Base-by-base conservation (phyloP, 2,113 vertebrate genomes). In the Craseonycteris thonglongyai region DNA sequence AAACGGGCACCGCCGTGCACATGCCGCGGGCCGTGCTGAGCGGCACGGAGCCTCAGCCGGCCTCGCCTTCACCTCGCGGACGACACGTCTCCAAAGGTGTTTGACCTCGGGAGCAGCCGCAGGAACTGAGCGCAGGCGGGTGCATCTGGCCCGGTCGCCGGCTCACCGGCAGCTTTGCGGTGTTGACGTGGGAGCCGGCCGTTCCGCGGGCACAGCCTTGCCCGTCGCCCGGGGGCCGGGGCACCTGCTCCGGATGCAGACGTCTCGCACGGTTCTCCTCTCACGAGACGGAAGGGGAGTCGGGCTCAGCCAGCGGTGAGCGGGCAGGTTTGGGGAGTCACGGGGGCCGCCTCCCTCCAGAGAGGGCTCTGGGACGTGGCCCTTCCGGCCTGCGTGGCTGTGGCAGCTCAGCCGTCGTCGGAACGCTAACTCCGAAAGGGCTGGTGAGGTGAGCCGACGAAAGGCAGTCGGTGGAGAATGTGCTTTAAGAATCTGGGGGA, bases 41-140 rank as follows among this genome's bases (percentile, higher is more conserved):
- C 56, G 0, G 0, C 13, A 2, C 2, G 86, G 28, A 47, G 72
- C 51, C 0, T 0, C 11, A 12, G 40, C 2, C 0, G 3, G 19
- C 35, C 6, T 91, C 16, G 59, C 83, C 95, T 93, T 95, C 38
- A 82, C 45, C 69, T 3, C 81, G 51, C 15, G 2, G 88, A 58
- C 3, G 0, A 5, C 66, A 42, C 24, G 1, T 56, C 92, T 93
- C 51, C 35, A 81, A 95, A 86, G 93, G 16, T n/a, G n/a, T n/a
- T n/a, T n/a, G n/a, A n/a, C n/a, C n/a, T n/a, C n/a, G n/a, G n/a
- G n/a, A n/a, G n/a, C n/a, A n/a, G n/a, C n/a, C n/a, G n/a, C n/a
- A n/a, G n/a, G n/a, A n/a, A n/a, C n/a, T n/a, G n/a, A n/a, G n/a
- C n/a, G n/a, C n/a, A n/a, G n/a, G n/a, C n/a, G n/a, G n/a, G n/a